phyloP scores from a whole-genome alignment of 2,113 vertebrate species.

The Poeciliopsis turrubarensis region DNA sequence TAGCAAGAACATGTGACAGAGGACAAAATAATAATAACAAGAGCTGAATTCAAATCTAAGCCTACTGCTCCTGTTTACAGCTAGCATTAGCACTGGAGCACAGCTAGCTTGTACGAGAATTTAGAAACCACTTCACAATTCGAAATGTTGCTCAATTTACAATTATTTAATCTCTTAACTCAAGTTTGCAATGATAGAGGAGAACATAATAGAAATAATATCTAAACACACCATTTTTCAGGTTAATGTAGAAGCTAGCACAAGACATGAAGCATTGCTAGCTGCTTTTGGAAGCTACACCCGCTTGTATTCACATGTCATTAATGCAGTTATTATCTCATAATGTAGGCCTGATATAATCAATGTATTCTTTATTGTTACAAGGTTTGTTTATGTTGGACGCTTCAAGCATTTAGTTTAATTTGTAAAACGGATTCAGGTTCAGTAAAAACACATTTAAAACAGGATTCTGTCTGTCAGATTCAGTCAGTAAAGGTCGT shows the following conservation, averaged over 20 bases:
- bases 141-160: too few species aligned
- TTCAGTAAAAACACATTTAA: background rate
- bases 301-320: background rate
- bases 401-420: background rate
- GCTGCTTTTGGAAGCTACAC: too few species aligned
- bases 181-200: too few species aligned
- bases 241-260: background rate
- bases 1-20: too few species aligned
- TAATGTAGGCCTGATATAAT: background rate
- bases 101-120: too few species aligned
- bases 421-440: background rate
- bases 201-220: too few species aligned
- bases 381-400: background rate
- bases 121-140: too few species aligned
- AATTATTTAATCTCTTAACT: too few species aligned
- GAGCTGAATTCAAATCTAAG: too few species aligned
- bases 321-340: background rate
- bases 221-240: background rate
- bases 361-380: background rate
- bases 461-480: background rate
- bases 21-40: too few species aligned
- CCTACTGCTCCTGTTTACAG: too few species aligned
- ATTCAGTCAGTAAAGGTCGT: background rate
- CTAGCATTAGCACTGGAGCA: too few species aligned
- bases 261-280: background rate